phyloP scores from a whole-genome alignment of 2,797 vertebrate species.

The Melanotaenia pygmaea region DNA sequence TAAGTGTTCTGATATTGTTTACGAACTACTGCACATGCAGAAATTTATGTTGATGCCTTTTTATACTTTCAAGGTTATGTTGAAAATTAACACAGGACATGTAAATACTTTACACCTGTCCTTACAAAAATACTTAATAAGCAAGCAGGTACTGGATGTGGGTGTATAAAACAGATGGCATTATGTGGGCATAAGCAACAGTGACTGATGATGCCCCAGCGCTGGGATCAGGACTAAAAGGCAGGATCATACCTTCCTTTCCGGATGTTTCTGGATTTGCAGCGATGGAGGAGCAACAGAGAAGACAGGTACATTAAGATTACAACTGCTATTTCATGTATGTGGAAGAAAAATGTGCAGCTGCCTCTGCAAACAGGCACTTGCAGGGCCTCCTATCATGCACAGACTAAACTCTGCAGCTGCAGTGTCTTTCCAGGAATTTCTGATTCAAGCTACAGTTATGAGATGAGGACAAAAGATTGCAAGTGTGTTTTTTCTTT shows the following conservation, averaged over 20 bases:
- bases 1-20: not conserved
- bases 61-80: not conserved
- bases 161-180: constrained; percentile 48
- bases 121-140: not conserved
- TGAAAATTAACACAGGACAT: constrained; percentile 6
- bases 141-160: not conserved
- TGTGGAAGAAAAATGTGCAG: constrained; percentile 35
- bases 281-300: constrained; percentile 14
- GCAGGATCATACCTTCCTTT: constrained; percentile 94
- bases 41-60: not conserved
- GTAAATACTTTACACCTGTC: not conserved
- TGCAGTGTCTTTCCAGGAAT: constrained; percentile 1
- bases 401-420: constrained; percentile 1
- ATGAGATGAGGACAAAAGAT: constrained; percentile 13
- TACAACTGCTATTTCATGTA: not conserved
- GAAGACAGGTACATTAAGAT: constrained; percentile 8
- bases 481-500: not conserved
- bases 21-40: constrained; percentile 2
- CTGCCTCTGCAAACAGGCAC: not conserved
- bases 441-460: constrained; percentile 4
- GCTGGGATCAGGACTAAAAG: constrained; percentile 82
- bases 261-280: constrained; percentile 91
- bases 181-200: constrained; percentile 13
- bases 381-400: not conserved
- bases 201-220: constrained; percentile 4